Conservation (phyloP, 2,797 vertebrate species). For the Micropoecilia bifurca region DNA sequence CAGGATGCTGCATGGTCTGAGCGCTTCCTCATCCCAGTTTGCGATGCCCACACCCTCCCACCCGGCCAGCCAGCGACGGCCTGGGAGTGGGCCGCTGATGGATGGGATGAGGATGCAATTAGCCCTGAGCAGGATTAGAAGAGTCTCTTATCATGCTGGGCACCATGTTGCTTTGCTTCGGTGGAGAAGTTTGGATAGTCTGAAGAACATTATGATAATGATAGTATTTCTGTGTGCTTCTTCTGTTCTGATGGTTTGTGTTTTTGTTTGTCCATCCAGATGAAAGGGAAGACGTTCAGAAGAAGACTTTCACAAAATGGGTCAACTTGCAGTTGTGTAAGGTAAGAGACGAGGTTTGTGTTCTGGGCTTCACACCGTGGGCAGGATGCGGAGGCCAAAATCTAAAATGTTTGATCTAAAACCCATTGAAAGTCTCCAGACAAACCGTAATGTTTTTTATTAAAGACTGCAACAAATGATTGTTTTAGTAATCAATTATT, state of each 20-base stretch:
- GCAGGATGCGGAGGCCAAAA: not conserved
- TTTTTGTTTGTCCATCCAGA: conserved; percentile 79
- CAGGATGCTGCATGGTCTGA: not conserved
- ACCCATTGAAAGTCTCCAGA: not conserved
- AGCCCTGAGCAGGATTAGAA: conserved; percentile 46
- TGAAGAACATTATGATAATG: not conserved
- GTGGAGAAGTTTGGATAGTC: conserved; percentile 3
- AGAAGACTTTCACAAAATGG: conserved; percentile 99
- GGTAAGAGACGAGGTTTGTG: conserved; percentile 78
- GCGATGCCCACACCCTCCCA: not conserved
- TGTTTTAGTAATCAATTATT: too few species aligned
- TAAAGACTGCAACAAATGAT: too few species aligned
- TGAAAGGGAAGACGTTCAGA: conserved; percentile 99
- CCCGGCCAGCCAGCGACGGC: not conserved
- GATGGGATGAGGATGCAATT: conserved; percentile 60
- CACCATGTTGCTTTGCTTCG: conserved; percentile 24
- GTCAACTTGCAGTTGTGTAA: conserved; percentile 97
- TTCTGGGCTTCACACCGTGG: not conserved
- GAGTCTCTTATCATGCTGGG: conserved; percentile 47
- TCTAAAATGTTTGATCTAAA: not conserved
- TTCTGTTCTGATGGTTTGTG: not conserved
- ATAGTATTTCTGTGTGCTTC: not conserved
- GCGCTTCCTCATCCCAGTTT: conserved; percentile 6
- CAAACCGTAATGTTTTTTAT: not conserved
- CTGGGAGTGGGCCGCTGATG: conserved; percentile 46